Percentiles rank a stretch among this genome's conserved stretches.
These are phyloP conservation scores for Calliphora vicina DNA, from an alignment of 1,140 invertebrate species.

Conservation along the genomic window DNA sequence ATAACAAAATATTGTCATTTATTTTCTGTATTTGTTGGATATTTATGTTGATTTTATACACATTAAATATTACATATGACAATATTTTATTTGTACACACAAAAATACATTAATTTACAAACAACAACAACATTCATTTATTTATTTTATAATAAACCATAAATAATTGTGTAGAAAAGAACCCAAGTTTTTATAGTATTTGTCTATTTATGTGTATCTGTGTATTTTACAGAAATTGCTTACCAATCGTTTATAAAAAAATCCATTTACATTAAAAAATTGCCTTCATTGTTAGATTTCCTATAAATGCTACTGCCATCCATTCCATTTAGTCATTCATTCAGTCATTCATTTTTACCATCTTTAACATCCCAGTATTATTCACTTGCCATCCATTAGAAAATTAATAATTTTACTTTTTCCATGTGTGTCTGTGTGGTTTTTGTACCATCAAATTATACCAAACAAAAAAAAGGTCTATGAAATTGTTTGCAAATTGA, in stretches of 20 bases:
- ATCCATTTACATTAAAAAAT: slow-evolving; percentile 18
- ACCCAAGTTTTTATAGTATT: neutral
- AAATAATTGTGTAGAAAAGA: neutral
- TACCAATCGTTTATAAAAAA: neutral
- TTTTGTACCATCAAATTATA: neutral
- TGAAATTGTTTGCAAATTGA: slow-evolving; percentile 16
- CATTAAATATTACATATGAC: slow-evolving; percentile 10
- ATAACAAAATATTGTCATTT: neutral
- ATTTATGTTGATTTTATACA: slow-evolving; percentile 31
- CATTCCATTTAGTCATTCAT: too few species aligned
- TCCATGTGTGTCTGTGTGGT: neutral
- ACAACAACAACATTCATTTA: neutral
- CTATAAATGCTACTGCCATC: neutral
- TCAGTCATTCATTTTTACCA: too few species aligned
- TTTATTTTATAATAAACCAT: neutral
- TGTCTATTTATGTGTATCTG: too few species aligned
- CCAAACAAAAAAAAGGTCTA: neutral
- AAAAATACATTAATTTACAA: neutral
- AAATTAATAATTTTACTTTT: slow-evolving; percentile 18
- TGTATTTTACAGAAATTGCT: slow-evolving; percentile 21
- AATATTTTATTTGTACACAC: neutral
- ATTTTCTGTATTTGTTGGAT: neutral
- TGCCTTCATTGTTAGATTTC: neutral
- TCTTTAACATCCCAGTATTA: neutral
- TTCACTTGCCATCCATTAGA: slow-evolving; percentile 15